phyloP scores from a whole-genome alignment of 2,113 vertebrate species.

The Oenanthe melanoleuca region DNA sequence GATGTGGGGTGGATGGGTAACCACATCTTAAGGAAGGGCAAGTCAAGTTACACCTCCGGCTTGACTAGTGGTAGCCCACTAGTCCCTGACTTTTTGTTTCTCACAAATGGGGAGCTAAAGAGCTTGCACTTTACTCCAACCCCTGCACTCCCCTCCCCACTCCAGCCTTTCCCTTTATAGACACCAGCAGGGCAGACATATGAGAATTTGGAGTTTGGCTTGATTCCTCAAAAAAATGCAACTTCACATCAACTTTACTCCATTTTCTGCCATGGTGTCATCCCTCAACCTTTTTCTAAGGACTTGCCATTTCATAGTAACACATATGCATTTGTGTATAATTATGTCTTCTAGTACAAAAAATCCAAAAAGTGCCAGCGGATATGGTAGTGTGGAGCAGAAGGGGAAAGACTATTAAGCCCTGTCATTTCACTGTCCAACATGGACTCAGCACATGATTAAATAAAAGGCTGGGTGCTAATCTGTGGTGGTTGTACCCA shows the following conservation, averaged over 20 bases:
- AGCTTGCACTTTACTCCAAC: background rate
- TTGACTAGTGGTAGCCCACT: background rate
- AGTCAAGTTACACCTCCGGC: background rate
- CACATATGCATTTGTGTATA: background rate
- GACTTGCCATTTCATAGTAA: background rate
- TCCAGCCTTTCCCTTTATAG: background rate
- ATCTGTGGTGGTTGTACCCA: background rate
- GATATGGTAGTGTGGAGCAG: background rate
- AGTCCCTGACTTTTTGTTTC: background rate
- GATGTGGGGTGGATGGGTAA: background rate
- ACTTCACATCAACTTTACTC: background rate
- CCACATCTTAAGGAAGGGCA: background rate
- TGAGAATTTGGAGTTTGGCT: background rate
- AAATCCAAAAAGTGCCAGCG: background rate
- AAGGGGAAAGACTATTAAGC: background rate
- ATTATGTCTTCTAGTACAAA: background rate
- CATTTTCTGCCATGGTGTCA: background rate
- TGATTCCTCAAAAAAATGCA: background rate
- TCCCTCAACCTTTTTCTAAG: background rate
- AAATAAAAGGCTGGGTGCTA: background rate
- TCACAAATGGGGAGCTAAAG: background rate
- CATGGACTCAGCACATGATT: background rate
- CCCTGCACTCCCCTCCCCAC: background rate
- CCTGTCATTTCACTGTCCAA: background rate
- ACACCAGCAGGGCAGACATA: background rate